These are phyloP conservation scores for Trichopoda pennipes DNA, from an alignment of 2,888 invertebrate genomes.

Conservation along the genomic window DNA sequence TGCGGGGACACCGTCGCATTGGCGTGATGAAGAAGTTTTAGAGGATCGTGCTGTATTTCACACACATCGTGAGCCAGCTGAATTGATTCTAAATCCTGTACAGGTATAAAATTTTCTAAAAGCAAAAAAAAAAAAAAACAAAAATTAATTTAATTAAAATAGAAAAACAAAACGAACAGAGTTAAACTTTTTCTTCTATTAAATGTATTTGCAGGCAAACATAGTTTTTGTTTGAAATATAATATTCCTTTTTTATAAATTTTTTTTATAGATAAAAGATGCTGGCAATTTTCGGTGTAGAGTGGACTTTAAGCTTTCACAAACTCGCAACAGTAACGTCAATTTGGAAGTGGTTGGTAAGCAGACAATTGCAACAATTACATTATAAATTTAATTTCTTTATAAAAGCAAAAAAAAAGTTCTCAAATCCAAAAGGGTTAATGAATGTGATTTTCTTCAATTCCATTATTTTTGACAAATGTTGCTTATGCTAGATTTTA, in stretches of 20 bases:
- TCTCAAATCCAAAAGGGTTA: too few species aligned
- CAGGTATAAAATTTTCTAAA: conserved; percentile 78
- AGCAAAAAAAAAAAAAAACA: not conserved
- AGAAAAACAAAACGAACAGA: not conserved
- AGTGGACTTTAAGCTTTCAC: conserved; percentile 89
- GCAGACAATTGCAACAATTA: conserved; percentile 77
- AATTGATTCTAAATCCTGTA: conserved; percentile 84
- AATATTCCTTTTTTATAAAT: conserved; percentile 1
- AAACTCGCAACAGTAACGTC: conserved; percentile 88
- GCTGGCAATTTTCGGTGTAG: conserved; percentile 88
- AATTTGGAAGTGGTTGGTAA: conserved; percentile 90
- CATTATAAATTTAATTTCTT: too few species aligned
- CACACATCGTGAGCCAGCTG: conserved; percentile 83
- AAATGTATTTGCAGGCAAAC: conserved; percentile 37
- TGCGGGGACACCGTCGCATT: conserved; percentile 83
- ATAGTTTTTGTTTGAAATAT: not conserved
- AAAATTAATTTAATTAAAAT: conserved; percentile 49
- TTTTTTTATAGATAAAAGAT: conserved; percentile 83
- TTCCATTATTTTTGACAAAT: too few species aligned
- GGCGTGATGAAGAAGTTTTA: conserved; percentile 84
- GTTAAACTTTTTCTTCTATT: not conserved
- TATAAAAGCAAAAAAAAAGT: too few species aligned
- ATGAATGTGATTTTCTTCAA: too few species aligned
- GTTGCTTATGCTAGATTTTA: too few species aligned
- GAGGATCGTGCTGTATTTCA: conserved; percentile 84